Conservation (phyloP, 2,113 vertebrate species). For the Nibea albiflora region DNA sequence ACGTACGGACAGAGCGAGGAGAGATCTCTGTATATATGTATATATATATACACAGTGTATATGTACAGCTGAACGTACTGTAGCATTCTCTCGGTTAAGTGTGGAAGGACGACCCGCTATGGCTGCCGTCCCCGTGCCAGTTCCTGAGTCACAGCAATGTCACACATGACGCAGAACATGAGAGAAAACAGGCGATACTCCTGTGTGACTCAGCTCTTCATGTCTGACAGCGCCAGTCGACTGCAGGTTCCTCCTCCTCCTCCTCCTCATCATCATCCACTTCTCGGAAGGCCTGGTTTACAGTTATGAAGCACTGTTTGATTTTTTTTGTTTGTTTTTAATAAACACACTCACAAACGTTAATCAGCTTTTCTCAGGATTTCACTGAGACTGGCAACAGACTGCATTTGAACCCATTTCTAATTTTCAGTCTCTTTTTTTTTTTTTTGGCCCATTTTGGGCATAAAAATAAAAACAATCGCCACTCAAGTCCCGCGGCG, state of each 20-base stretch:
- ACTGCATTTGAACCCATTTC: slow-evolving; percentile 42
- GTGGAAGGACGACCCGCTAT: slow-evolving; percentile 27
- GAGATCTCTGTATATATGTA: slow-evolving; percentile 40
- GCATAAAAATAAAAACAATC: slow-evolving; percentile 11
- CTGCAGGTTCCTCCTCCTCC: background rate
- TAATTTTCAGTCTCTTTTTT: background rate
- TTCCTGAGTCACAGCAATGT: slow-evolving; percentile 62
- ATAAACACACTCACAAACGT: slow-evolving; percentile 30
- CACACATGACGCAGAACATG: slow-evolving; percentile 26
- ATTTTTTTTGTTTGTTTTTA: slow-evolving; percentile 19
- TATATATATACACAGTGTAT: background rate
- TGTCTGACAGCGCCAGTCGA: slow-evolving; percentile 6
- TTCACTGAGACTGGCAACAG: slow-evolving; percentile 10
- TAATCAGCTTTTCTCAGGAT: slow-evolving; percentile 34
- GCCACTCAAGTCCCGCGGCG: slow-evolving; percentile 21
- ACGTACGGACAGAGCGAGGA: slow-evolving; percentile 36
- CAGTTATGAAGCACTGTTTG: slow-evolving; percentile 43
- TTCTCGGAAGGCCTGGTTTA: slow-evolving; percentile 64
- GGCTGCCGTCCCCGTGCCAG: slow-evolving; percentile 46
- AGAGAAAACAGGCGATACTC: slow-evolving; percentile 13
- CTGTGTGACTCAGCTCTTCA: slow-evolving; percentile 16
- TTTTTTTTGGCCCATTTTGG: slow-evolving; percentile 44
- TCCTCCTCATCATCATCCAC: background rate
- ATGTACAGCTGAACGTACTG: slow-evolving; percentile 40
- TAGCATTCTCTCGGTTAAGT: slow-evolving; percentile 22